A percentile compares a stretch with the other conserved stretches of the same genome.
These are phyloP conservation scores for Gorsachius magnificus DNA, from an alignment of 2,797 vertebrate genomes.

Conservation along the genomic window DNA sequence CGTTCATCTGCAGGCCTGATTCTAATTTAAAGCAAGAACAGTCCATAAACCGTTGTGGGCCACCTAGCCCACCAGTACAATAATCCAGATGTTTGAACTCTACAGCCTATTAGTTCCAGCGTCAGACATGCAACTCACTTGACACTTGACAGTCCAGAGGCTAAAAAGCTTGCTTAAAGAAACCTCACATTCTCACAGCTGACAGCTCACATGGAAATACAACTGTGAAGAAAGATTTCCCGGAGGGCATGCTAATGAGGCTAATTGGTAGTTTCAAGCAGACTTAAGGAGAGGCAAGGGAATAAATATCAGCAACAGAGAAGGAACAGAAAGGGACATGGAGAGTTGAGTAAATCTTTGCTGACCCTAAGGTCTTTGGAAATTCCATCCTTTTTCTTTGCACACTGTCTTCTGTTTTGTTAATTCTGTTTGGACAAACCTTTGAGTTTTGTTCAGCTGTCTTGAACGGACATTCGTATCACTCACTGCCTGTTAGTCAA, in stretches of 20 bases:
- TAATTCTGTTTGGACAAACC: not conserved
- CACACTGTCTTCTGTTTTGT: not conserved
- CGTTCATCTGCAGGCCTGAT: not conserved
- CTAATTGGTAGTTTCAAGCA: conserved; percentile 47
- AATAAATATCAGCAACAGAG: conserved; percentile 57
- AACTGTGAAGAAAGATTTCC: conserved; percentile 48
- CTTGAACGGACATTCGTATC: not conserved
- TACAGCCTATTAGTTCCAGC: not conserved
- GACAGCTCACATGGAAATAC: conserved; percentile 17
- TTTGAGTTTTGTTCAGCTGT: not conserved
- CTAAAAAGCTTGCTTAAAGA: not conserved
- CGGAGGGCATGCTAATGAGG: conserved; percentile 59
- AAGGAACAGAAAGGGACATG: not conserved
- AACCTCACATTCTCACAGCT: not conserved
- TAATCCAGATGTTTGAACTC: not conserved
- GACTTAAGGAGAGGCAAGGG: conserved; percentile 50
- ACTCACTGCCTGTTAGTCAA: not conserved
- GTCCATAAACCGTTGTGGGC: not conserved
- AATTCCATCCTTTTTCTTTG: not conserved
- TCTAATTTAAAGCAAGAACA: not conserved
- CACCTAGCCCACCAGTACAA: not conserved
- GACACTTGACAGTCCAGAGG: not conserved
- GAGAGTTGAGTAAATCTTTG: not conserved
- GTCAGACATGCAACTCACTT: not conserved
- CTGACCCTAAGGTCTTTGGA: not conserved